Evolutionary conservation across 2,797 vertebrate genomes (phyloP).

Genomic region (Pipistrellus kuhlii): DNA sequence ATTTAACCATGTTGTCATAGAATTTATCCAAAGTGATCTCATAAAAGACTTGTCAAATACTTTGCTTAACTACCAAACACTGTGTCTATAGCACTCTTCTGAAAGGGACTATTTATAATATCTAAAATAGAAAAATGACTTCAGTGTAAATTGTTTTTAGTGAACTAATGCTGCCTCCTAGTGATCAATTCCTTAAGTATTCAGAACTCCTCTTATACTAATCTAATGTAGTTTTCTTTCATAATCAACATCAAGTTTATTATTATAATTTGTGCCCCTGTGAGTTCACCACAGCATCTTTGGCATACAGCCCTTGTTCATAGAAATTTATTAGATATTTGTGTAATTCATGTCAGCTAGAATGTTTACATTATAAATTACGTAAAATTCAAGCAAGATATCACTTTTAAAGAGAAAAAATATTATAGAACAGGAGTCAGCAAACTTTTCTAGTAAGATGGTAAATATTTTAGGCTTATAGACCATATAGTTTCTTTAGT

Average conservation of each 20-base stretch:
- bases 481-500: neutral
- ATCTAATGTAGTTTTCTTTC: neutral
- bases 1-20: neutral
- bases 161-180: constrained; percentile 62
- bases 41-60: neutral
- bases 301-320: neutral
- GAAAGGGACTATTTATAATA: neutral
- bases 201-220: neutral
- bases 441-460: neutral
- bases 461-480: neutral
- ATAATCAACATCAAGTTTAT: neutral
- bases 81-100: neutral
- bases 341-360: neutral
- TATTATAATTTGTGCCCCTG: neutral
- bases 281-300: neutral
- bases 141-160: neutral
- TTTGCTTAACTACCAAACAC: constrained; percentile 3
- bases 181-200: constrained; percentile 21
- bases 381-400: neutral
- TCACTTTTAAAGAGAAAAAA: constrained; percentile 39
- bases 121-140: neutral
- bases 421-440: neutral
- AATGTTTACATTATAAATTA: neutral
- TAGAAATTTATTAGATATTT: neutral
- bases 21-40: neutral